Evolutionary conservation across 2,797 vertebrate genomes (phyloP), one percentile per base, ranked within the genome.

Genomic region (Silurus aristotelis): DNA sequence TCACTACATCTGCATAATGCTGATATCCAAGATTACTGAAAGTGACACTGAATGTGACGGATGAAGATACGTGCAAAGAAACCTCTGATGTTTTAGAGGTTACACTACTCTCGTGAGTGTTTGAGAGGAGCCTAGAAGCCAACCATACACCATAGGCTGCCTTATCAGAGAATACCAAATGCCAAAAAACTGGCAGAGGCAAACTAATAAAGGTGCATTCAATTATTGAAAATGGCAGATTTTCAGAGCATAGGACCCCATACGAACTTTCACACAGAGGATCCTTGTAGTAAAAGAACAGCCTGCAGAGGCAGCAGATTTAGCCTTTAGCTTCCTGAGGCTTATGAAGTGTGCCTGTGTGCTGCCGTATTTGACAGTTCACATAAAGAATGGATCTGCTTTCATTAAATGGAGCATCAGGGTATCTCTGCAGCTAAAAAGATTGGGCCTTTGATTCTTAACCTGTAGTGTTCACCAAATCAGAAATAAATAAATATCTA

Each of bases 21-120:
- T 87, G 91, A 91, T 92, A 92, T 90, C 91, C 90, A 93, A 91
- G 90, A 85, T 22, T 56, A 27, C 56, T 31, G 48, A 56, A 83
- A 86, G 85, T 79, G 80, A 71, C 80, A 71, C 72, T 52, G 76
- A 60, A 86, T 88, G 83, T 83, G 87, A 90, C 91, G 90, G 89
- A 91, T 88, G 83, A 91, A 91, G 88, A 91, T 82, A 20, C 82
- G 84, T 88, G 76, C 84, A 27, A 90, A 89, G 84, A 90, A 89
- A 91, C 85, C 85, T 73, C 19, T 14, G 66, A 56, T 70, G 79
- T 67, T 64, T 75, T n/a, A 17, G 52, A 20, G 27, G 58, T 43
- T 58, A 55, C 86, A 88, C 85, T 82, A 83, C 63, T 60, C 22
- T 52, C 68, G 86, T 89, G 84, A 43, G 73, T 81, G 83, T 83